Evolutionary conservation across 1,140 invertebrate genomes (phyloP).

Genomic region (Antheraea pernyi): DNA sequence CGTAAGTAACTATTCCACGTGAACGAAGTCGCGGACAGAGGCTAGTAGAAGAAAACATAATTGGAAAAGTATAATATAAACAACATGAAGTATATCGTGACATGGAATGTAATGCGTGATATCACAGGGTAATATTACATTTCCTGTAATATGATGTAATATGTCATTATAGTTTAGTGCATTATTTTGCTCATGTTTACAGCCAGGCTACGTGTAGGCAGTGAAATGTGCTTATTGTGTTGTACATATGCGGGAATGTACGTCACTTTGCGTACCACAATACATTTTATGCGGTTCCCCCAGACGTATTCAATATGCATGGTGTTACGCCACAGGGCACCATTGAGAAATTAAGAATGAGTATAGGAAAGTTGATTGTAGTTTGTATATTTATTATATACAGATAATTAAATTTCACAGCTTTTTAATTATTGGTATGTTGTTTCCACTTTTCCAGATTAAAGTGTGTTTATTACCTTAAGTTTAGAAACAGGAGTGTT

Average conservation of each 20-base stretch:
- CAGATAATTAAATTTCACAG: too few species aligned
- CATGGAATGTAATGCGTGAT: not conserved
- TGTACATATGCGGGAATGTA: slow-evolving; percentile 13
- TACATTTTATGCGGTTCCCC: slow-evolving; percentile 45
- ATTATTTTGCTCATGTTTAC: not conserved
- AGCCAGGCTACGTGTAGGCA: not conserved
- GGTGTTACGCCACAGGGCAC: slow-evolving; percentile 22
- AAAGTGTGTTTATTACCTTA: too few species aligned
- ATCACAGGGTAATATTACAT: not conserved
- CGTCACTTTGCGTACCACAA: slow-evolving; percentile 38
- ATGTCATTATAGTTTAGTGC: not conserved
- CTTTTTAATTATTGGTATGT: too few species aligned
- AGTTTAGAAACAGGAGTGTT: too few species aligned
- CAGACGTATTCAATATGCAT: slow-evolving; percentile 23
- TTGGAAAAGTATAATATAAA: too few species aligned
- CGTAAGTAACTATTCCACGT: too few species aligned
- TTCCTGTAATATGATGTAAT: not conserved
- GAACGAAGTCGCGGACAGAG: too few species aligned
- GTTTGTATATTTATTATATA: too few species aligned
- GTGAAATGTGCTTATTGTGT: slow-evolving; percentile 7
- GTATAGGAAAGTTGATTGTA: not conserved
- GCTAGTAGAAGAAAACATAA: too few species aligned
- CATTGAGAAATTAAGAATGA: not conserved
- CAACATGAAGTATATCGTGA: too few species aligned
- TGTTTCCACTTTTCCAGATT: too few species aligned